Base-by-base conservation (phyloP, 2,113 vertebrate species). In the Tupaia chinensis region DNA sequence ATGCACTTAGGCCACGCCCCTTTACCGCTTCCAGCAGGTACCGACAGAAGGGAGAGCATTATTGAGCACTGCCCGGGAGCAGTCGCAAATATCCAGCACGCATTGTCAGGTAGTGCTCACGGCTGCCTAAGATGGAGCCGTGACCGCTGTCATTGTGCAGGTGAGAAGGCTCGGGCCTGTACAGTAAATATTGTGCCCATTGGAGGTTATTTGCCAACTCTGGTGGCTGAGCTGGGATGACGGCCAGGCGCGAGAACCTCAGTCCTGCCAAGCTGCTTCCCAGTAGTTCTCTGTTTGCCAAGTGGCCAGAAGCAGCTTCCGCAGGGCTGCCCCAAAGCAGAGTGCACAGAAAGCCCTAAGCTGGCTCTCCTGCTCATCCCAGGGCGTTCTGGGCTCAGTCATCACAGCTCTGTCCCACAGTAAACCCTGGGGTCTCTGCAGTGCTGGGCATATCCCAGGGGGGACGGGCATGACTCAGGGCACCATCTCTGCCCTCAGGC, bases 81-180 rank as follows among this genome's bases (percentile, higher is more conserved):
- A 0, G 34, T 3, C 1, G 34, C 11, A 2, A 9, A 0, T 0
- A 4, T 68, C 2, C 29, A 4, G 25, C 0, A 1, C 5, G 1
- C 9, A 3, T 14, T 3, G 1, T 69, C 34, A 4, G 5, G 73
- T 0, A 14, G 27, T 4, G 22, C 53, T 68, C 7, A 0, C 1
- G 22, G 7, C 25, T 7, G 25, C 17, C 19, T 7, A 11, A 20
- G 83, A 27, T 0, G 4, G 23, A 63, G 68, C 0, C 0, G 11
- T 5, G 13, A 1, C 3, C 76, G 12, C 8, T 19, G 1, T 22
- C 56, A 3, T 3, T 16, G 12, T 9, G 1, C n/a, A 53, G 27
- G 22, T 1, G 12, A 34, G 80, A 23, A 32, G 7, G 86, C n/a
- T 0, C 34, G 80, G 58, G 88, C 4, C 32, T 1, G 3, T 23